Conservation (phyloP, 1,140 invertebrate genomes). For the Cylas formicarius region DNA sequence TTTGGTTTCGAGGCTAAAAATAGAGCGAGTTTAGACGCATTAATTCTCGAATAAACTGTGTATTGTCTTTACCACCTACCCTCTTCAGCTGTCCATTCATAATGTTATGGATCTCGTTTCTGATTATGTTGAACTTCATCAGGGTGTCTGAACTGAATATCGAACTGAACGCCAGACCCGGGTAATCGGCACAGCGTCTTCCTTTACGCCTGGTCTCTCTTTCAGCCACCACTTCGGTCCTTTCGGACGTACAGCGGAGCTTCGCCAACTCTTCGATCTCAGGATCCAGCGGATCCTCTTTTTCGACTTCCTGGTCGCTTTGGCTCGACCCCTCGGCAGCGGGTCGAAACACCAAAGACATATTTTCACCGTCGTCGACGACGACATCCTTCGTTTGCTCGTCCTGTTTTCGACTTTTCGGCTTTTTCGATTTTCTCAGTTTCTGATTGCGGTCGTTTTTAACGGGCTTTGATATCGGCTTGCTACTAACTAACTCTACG, state of each 20-base stretch:
- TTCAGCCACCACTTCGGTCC: slow-evolving; percentile 79
- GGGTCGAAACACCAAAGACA: slow-evolving; percentile 48
- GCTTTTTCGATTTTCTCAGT: slow-evolving; percentile 25
- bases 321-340: slow-evolving; percentile 45
- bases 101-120: slow-evolving; percentile 95
- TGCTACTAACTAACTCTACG: slow-evolving; percentile 22
- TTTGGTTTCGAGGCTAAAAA: too few species aligned
- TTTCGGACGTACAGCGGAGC: slow-evolving; percentile 77
- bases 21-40: too few species aligned
- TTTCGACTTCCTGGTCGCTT: slow-evolving; percentile 45
- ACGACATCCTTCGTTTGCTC: slow-evolving; percentile 2
- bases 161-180: slow-evolving; percentile 81
- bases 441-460: slow-evolving; percentile 31
- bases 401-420: slow-evolving; percentile 9
- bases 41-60: too few species aligned
- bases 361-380: slow-evolving; percentile 28
- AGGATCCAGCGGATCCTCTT: slow-evolving; percentile 57
- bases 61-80: too few species aligned
- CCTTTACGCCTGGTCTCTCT: slow-evolving; percentile 67
- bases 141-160: slow-evolving; percentile 94
- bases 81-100: slow-evolving; percentile 92
- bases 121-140: slow-evolving; percentile 96
- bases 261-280: slow-evolving; percentile 72
- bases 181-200: slow-evolving; percentile 80
- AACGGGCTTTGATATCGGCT: slow-evolving; percentile 17